Evolutionary conservation across 1,140 invertebrate species (phyloP), one percentile per base, ranked within the genome.

Genomic region (Cydia pomonella): DNA sequence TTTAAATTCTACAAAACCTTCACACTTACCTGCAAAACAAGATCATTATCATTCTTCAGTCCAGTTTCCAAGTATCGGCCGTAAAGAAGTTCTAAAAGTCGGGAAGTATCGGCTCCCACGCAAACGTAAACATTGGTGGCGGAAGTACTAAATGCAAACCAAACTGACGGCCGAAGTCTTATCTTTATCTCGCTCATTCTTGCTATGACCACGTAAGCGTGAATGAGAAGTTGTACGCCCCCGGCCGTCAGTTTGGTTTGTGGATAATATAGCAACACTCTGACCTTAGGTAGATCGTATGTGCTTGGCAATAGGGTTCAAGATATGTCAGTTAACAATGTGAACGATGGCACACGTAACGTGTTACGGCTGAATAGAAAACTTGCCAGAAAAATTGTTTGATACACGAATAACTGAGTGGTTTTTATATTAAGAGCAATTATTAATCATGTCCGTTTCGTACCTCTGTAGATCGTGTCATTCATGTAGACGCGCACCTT

Each of bases 351-450:
- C 4, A 53, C n/a, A 53, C 50, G 50, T 53, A 53, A 53, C 50
- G 50, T 53, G 18, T 59, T n/a, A 50, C 53, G 53, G 53, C 21
- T 59, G 16, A 23, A n/a, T 59, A 12, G 53, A 59, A n/a, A 18
- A 53, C 16, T 23, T 59, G 53, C 16, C n/a, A 50, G 53, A 59
- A 59, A 59, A 59, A 21, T n/a, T 23, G n/a, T 59, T 59, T 59
- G 53, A 59, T 59, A 23, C 21, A 23, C 53, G 53, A 23, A 44
- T 16, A 44, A 10, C 21, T 23, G 18, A 23, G 53, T 3, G 21
- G 18, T n/a, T 50, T 50, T 50, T 18, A 50, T 50, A 50, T 18
- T 10, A 12, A 59, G 6, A 59, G 2, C 9, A 23, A 59, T 12
- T 10, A 18, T 16, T 53, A 18, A 18, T 53, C 16, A 18, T 38